Evolutionary conservation across 2,888 invertebrate genomes (phyloP).

Genomic region (Abrostola tripartita): DNA sequence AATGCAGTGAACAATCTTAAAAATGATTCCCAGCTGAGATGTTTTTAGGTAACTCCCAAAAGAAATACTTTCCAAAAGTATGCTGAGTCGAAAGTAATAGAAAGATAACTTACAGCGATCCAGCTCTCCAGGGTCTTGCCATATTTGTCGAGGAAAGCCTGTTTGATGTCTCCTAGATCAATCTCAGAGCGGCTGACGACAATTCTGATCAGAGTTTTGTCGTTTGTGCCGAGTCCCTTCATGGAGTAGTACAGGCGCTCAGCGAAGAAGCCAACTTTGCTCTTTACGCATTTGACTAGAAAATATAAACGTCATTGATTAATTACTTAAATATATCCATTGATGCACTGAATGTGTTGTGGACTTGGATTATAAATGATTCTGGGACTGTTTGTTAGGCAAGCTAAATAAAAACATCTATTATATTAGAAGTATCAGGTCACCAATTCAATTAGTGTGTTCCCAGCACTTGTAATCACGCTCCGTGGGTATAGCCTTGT

Average conservation of each 20-base stretch:
- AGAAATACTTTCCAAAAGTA: conserved; percentile 20
- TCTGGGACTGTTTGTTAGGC: no score
- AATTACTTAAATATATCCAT: conserved; percentile 2
- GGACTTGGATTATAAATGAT: no score
- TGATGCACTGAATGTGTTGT: no score
- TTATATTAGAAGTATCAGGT: conserved; percentile 19
- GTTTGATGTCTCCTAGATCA: conserved; percentile 97
- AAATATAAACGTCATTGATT: conserved; percentile 36
- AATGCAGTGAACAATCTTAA: conserved; percentile 17
- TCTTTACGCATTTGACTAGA: conserved; percentile 95
- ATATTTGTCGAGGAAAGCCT: conserved; percentile 95
- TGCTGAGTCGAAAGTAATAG: conserved; percentile 15
- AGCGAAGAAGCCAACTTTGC: conserved; percentile 97
- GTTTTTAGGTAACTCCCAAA: conserved; percentile 37
- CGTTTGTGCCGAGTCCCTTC: conserved; percentile 96
- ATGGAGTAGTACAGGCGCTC: conserved; percentile 96
- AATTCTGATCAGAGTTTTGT: conserved; percentile 97
- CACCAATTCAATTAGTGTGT: conserved; percentile 19
- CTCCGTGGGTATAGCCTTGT: conserved; percentile 18
- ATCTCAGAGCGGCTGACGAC: conserved; percentile 97
- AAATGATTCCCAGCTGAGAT: conserved; percentile 14
- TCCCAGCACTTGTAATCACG: background rate
- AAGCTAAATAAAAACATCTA: no score
- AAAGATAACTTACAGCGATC: conserved; percentile 92
- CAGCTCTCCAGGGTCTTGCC: conserved; percentile 94